phyloP scores from a whole-genome alignment of 30 jellyfish, hydroid and myxozoan genomes.

The Turritopsis dohrnii region DNA sequence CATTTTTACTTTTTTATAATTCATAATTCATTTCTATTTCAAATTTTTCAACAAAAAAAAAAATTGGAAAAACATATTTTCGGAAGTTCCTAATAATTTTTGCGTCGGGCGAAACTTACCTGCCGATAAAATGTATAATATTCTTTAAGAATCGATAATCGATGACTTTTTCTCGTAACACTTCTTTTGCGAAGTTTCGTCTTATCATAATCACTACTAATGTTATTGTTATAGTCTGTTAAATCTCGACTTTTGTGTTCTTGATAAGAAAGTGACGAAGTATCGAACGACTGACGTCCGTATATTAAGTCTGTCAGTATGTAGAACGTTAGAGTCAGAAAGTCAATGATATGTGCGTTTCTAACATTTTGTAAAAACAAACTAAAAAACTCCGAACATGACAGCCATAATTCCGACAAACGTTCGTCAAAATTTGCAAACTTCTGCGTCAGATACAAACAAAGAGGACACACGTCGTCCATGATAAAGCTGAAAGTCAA shows the following conservation, averaged over 20 bases:
- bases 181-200: background rate
- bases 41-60: background rate
- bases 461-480: conserved; percentile 12
- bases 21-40: background rate
- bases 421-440: background rate
- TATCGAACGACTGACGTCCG: background rate
- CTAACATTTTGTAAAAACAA: background rate
- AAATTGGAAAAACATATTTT: background rate
- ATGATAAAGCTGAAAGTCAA: background rate
- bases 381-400: background rate
- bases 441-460: background rate
- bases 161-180: background rate
- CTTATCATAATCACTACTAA: background rate
- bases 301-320: conserved; percentile 20
- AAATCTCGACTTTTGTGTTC: background rate
- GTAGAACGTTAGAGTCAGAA: conserved; percentile 9
- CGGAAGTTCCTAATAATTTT: background rate
- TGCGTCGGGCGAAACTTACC: background rate
- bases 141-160: background rate
- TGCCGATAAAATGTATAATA: background rate
- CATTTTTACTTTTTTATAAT: background rate
- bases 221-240: background rate
- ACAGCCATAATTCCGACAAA: background rate
- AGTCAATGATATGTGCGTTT: background rate
- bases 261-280: background rate